These are phyloP conservation scores for Mungos mungo DNA, from an alignment of 2,113 vertebrate genomes.

Conservation along the genomic window DNA sequence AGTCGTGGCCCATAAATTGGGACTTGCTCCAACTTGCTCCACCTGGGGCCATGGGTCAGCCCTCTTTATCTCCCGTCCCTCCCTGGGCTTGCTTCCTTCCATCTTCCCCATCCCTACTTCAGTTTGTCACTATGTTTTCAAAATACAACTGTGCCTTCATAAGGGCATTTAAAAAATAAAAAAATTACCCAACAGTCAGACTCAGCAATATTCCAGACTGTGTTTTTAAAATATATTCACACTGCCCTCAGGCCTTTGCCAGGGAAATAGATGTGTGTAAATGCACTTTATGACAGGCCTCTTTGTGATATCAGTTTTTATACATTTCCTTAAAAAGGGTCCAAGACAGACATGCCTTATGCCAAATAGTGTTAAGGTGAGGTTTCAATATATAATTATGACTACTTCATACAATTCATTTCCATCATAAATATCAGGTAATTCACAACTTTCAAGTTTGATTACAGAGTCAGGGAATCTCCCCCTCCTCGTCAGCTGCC, in stretches of 20 bases:
- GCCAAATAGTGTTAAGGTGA: neutral
- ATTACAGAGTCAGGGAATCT: neutral
- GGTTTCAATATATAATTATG: neutral
- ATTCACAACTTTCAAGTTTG: neutral
- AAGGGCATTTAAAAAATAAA: neutral
- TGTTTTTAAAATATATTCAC: constrained; percentile 20
- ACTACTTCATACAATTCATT: neutral
- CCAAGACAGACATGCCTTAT: neutral
- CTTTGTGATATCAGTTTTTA: neutral
- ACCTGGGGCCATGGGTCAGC: neutral
- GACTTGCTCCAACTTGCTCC: neutral
- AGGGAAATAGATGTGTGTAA: neutral
- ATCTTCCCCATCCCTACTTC: neutral
- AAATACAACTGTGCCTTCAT: neutral
- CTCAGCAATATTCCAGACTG: neutral
- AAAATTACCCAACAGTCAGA: neutral
- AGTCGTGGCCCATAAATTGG: too few species aligned
- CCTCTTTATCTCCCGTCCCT: neutral
- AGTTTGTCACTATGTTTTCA: neutral
- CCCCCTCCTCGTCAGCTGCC: neutral
- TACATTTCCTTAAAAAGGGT: constrained; percentile 11
- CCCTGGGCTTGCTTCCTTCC: neutral
- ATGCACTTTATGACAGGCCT: neutral
- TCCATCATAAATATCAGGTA: neutral
- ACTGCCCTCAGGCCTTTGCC: neutral